Conservation (phyloP, 2,113 vertebrate species). For the Progne subis region DNA sequence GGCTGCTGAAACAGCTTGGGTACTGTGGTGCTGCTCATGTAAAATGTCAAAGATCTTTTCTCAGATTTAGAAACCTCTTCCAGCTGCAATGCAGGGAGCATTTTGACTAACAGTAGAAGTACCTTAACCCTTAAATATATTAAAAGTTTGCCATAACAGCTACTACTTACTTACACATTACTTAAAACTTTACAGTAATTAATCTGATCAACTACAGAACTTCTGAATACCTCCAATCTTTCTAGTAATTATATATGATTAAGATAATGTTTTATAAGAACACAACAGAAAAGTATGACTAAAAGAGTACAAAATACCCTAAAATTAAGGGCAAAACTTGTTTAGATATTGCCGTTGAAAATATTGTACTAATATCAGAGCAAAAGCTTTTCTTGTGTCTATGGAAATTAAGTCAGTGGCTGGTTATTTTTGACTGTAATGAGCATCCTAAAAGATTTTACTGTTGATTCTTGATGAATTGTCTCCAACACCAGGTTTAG, state of each 20-base stretch:
- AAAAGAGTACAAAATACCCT: slow-evolving; percentile 18
- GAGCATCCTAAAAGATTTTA: background rate
- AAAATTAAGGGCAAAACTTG: background rate
- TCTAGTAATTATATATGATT: slow-evolving; percentile 10
- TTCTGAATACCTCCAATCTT: background rate
- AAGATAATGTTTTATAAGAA: slow-evolving; percentile 8
- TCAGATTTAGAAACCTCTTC: background rate
- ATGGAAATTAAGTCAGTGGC: slow-evolving; percentile 11
- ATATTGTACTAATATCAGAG: background rate
- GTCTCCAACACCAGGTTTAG: background rate
- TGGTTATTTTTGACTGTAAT: slow-evolving; percentile 39
- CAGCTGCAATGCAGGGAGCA: background rate
- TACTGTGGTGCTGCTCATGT: background rate
- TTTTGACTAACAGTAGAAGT: background rate
- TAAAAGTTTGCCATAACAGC: background rate
- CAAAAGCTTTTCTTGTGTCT: background rate
- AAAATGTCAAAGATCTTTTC: background rate
- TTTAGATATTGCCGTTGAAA: background rate
- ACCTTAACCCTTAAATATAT: background rate
- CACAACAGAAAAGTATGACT: slow-evolving; percentile 33
- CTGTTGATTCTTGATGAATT: background rate
- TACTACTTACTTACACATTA: slow-evolving; percentile 52
- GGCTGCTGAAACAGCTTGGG: background rate
- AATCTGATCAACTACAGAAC: background rate
- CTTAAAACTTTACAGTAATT: slow-evolving; percentile 14